phyloP scores from a whole-genome alignment of 2,113 vertebrate species.

The Romanogobio albipinnatus region DNA sequence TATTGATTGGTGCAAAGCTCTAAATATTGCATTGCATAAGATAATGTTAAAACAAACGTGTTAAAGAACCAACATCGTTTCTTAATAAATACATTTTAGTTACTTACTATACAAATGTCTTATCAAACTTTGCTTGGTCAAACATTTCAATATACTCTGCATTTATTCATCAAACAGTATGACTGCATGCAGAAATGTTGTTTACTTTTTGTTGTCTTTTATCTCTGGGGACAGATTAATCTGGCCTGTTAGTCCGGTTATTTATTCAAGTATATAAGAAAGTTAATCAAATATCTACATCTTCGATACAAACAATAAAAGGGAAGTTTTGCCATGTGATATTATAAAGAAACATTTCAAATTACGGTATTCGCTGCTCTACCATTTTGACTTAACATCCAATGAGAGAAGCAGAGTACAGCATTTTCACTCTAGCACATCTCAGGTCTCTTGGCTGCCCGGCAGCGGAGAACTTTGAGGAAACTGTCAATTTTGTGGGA shows the following conservation, averaged over 20 bases:
- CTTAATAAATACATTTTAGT: slow-evolving; percentile 24
- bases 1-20: slow-evolving; percentile 37
- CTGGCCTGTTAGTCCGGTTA: not conserved
- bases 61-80: slow-evolving; percentile 5
- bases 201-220: not conserved
- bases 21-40: slow-evolving; percentile 35
- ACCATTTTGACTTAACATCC: not conserved
- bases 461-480: slow-evolving; percentile 79
- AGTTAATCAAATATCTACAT: not conserved
- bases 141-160: not conserved
- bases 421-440: slow-evolving; percentile 63
- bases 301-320: not conserved
- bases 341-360: slow-evolving; percentile 19
- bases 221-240: not conserved
- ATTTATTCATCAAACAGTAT: not conserved
- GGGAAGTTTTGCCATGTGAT: not conserved
- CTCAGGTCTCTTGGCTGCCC: slow-evolving; percentile 69
- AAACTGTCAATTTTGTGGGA: slow-evolving; percentile 84
- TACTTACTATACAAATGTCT: slow-evolving; percentile 50
- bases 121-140: not conserved
- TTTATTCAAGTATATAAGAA: slow-evolving; percentile 35
- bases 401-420: slow-evolving; percentile 1
- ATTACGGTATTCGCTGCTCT: not conserved
- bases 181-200: not conserved
- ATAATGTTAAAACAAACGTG: not conserved